A percentile compares a stretch with the other conserved stretches of the same genome.
Conservation (phyloP, 2,888 invertebrate genomes). For the Dynastes tityus region DNA sequence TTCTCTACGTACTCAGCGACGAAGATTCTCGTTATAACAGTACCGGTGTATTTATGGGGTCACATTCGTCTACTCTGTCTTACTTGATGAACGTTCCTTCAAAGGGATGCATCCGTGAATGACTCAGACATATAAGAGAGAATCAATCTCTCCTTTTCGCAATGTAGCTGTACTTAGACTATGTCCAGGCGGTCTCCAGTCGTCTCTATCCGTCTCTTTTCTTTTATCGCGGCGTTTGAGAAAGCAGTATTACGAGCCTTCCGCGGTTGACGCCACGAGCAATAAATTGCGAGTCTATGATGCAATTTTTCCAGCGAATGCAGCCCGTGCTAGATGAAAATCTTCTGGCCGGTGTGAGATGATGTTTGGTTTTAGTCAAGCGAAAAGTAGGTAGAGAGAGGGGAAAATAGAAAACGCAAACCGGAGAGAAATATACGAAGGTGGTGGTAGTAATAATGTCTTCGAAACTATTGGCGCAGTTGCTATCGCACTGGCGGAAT, state of each 20-base stretch:
- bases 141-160: slow-evolving; percentile 20
- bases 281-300: slow-evolving; percentile 37
- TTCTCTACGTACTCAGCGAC: background rate
- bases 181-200: background rate
- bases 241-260: slow-evolving; percentile 22
- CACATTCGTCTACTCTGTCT: background rate
- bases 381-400: background rate
- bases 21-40: slow-evolving; percentile 27
- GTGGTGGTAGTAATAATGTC: background rate
- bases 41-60: slow-evolving; percentile 25
- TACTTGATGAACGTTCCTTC: slow-evolving; percentile 9
- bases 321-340: slow-evolving; percentile 13
- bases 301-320: slow-evolving; percentile 37
- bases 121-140: slow-evolving; percentile 25
- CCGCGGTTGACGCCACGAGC: background rate
- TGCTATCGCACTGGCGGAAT: background rate
- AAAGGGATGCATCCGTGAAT: slow-evolving; percentile 20
- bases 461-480: background rate
- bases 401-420: background rate
- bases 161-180: background rate
- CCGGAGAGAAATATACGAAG: background rate
- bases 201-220: background rate
- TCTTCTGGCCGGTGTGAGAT: slow-evolving; percentile 2
- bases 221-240: slow-evolving; percentile 1
- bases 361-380: slow-evolving; percentile 19